These are phyloP conservation scores for Thalassoma bifasciatum DNA, from an alignment of 2,113 vertebrate species.

Conservation along the genomic window DNA sequence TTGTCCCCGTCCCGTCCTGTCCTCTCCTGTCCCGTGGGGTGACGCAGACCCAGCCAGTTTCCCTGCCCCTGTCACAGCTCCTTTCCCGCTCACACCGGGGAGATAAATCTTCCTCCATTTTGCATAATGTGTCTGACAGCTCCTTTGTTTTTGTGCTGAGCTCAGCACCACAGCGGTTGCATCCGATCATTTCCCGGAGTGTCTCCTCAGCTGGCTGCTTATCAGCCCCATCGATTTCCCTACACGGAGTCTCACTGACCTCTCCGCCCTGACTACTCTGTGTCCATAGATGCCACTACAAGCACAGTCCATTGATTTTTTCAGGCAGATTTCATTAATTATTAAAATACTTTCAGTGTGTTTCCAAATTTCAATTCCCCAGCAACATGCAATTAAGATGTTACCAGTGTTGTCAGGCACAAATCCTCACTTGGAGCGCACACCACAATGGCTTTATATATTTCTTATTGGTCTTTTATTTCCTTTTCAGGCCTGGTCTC, in stretches of 20 bases:
- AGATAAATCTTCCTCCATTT: slow-evolving; percentile 60
- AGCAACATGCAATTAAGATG: not conserved
- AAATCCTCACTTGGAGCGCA: not conserved
- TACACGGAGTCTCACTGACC: slow-evolving; percentile 42
- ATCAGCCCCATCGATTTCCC: slow-evolving; percentile 64
- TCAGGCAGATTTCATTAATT: slow-evolving; percentile 14
- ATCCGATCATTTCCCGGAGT: slow-evolving; percentile 70
- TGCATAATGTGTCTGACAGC: slow-evolving; percentile 75
- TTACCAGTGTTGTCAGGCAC: not conserved
- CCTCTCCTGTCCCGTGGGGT: slow-evolving; percentile 8
- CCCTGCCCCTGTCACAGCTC: slow-evolving; percentile 39
- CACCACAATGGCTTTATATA: not conserved
- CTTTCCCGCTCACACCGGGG: slow-evolving; percentile 38
- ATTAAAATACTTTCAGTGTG: not conserved
- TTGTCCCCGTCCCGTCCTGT: slow-evolving; percentile 39
- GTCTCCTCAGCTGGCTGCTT: slow-evolving; percentile 46
- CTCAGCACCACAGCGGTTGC: slow-evolving; percentile 65
- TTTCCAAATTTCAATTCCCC: slow-evolving; percentile 31
- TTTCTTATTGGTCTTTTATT: not conserved
- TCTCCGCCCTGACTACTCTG: slow-evolving; percentile 50
- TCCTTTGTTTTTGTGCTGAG: slow-evolving; percentile 77
- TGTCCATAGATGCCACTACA: slow-evolving; percentile 26
- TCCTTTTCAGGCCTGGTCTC: not conserved
- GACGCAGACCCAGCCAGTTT: slow-evolving; percentile 26
- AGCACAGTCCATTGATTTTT: slow-evolving; percentile 57